phyloP scores from a whole-genome alignment of 2,888 invertebrate species.

The Cryptophagus acutangulus region DNA sequence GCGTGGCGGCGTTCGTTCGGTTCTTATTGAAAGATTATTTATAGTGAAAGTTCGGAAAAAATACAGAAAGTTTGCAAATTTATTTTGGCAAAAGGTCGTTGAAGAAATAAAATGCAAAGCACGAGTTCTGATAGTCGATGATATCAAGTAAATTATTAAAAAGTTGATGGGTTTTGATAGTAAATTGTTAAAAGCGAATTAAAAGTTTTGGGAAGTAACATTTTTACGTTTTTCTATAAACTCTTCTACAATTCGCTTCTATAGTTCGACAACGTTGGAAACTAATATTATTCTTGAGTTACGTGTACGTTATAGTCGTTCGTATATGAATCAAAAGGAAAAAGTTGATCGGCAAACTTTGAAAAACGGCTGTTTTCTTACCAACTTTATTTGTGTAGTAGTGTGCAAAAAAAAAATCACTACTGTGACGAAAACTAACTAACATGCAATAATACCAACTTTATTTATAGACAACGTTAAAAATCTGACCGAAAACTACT shows the following conservation, averaged over 20 bases:
- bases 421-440: conserved; percentile 30
- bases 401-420: conserved; percentile 17
- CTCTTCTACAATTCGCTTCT: conserved; percentile 20
- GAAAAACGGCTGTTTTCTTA: conserved; percentile 32
- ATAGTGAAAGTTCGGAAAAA: neutral
- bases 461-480: conserved; percentile 32
- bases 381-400: conserved; percentile 18
- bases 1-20: neutral
- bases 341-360: conserved; percentile 33
- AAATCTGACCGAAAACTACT: conserved; percentile 28
- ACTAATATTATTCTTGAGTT: conserved; percentile 34
- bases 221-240: conserved; percentile 27
- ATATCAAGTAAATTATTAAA: conserved; percentile 8
- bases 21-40: neutral
- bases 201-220: conserved; percentile 23
- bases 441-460: conserved; percentile 32
- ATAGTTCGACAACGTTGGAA: conserved; percentile 22
- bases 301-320: conserved; percentile 31
- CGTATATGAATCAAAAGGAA: conserved; percentile 33
- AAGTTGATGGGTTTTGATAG: conserved; percentile 21
- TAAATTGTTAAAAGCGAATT: conserved; percentile 28
- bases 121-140: neutral
- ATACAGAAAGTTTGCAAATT: conserved; percentile 2
- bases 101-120: conserved; percentile 6
- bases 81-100: neutral